Evolutionary conservation across 2,113 vertebrate species (phyloP).

Genomic region (Nansenia antarctica): DNA sequence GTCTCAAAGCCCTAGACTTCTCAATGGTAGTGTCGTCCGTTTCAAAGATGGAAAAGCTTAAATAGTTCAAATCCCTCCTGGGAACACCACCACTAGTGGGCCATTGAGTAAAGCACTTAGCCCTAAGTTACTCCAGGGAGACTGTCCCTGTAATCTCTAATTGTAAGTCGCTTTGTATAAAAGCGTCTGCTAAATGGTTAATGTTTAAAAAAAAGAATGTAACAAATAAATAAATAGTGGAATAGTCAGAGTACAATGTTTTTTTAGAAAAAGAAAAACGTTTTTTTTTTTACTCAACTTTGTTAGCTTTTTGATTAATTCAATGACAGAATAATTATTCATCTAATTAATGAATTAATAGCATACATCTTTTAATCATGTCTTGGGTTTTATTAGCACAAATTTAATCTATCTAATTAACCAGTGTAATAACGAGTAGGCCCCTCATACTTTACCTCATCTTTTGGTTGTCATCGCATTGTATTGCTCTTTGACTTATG

Average conservation of each 20-base stretch:
- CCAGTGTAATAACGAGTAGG: constrained; percentile 51
- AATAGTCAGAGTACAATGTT: background rate
- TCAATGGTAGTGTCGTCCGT: no score
- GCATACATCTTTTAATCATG: constrained; percentile 8
- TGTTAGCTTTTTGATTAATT: constrained; percentile 59
- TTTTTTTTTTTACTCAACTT: constrained; percentile 17
- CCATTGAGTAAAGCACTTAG: no score
- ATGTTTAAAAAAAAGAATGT: no score
- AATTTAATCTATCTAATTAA: constrained; percentile 67
- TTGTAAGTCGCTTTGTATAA: no score
- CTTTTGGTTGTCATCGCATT: constrained; percentile 30
- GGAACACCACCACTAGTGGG: no score
- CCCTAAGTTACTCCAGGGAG: no score
- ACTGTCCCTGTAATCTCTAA: no score
- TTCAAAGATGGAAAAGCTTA: no score
- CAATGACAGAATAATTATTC: constrained; percentile 62
- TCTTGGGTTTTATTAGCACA: constrained; percentile 62
- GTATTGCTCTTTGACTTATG: constrained; percentile 28
- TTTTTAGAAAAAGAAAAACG: background rate
- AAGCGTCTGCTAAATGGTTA: no score
- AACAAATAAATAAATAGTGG: background rate
- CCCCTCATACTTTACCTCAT: background rate
- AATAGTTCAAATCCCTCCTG: no score
- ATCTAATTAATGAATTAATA: constrained; percentile 62
- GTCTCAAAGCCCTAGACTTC: no score